These are phyloP conservation scores for Muscidifurax raptorellus DNA, from an alignment of 1,140 invertebrate species.

Conservation along the genomic window DNA sequence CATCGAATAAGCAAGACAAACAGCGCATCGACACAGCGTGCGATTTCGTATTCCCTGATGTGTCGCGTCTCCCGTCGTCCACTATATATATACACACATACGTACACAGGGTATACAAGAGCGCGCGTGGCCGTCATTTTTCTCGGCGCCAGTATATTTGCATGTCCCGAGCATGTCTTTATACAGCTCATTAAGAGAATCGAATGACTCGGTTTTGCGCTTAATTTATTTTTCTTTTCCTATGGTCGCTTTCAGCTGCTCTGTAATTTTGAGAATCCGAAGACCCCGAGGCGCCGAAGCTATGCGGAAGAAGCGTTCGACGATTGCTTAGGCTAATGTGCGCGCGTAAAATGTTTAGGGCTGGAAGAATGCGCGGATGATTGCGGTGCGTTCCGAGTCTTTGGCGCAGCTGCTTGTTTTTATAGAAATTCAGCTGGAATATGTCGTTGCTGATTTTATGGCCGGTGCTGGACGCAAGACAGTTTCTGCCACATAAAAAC, in stretches of 20 bases:
- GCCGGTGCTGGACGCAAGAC: no score
- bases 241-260: background rate
- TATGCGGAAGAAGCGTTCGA: slow-evolving; percentile 40
- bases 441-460: no score
- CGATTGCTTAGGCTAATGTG: background rate
- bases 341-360: slow-evolving; percentile 1
- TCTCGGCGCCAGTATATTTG: slow-evolving; percentile 26
- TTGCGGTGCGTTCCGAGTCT: background rate
- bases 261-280: slow-evolving; percentile 17
- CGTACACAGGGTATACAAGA: no score
- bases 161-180: slow-evolving; percentile 1
- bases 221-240: background rate
- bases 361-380: background rate
- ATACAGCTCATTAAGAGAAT: background rate
- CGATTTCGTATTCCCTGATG: background rate
- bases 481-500: no score
- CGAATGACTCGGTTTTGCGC: background rate
- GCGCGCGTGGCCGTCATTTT: slow-evolving; percentile 4
- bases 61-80: background rate
- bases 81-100: no score
- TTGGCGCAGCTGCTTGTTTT: background rate
- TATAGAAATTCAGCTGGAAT: no score
- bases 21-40: background rate
- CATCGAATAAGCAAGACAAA: background rate
- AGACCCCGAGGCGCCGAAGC: background rate